Conservation (phyloP, 2,797 vertebrate species). For the Typhlichthys eigenmanni region DNA sequence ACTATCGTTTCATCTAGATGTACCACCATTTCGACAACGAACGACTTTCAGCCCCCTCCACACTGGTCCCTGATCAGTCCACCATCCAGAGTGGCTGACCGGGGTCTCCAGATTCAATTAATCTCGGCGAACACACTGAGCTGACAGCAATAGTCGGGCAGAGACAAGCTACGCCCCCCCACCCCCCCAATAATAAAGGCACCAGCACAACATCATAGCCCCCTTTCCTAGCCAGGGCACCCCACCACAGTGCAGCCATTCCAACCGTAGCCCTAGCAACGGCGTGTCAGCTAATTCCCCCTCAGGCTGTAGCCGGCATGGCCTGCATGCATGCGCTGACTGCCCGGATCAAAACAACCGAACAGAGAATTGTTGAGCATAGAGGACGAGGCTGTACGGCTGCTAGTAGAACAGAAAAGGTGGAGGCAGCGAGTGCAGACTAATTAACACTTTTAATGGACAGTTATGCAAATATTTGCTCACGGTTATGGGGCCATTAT, state of each 20-base stretch:
- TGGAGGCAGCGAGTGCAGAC: too few relatives aligned
- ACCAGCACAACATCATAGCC: slow-evolving; percentile 69
- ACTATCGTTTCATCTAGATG: too few relatives aligned
- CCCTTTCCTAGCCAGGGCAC: slow-evolving; percentile 52
- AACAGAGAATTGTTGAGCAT: slow-evolving; percentile 8
- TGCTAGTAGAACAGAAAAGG: too few relatives aligned
- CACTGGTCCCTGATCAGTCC: background rate
- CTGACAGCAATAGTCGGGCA: background rate
- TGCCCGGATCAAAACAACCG: background rate
- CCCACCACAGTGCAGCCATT: slow-evolving; percentile 50
- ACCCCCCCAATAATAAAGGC: slow-evolving; percentile 66
- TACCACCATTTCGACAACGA: too few relatives aligned
- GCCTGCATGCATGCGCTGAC: slow-evolving; percentile 10
- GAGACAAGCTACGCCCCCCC: slow-evolving; percentile 46
- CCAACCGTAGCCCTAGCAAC: slow-evolving; percentile 46
- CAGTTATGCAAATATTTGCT: too few relatives aligned
- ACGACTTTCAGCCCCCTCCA: background rate
- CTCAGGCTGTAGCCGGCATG: slow-evolving; percentile 18
- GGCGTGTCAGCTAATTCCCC: slow-evolving; percentile 49
- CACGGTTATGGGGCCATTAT: too few relatives aligned
- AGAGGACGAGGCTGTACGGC: too few relatives aligned
- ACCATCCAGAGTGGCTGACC: background rate
- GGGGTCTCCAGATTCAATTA: too few relatives aligned
- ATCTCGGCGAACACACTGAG: too few relatives aligned
- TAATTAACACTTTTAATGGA: too few relatives aligned